Evolutionary conservation across 2,888 invertebrate species (phyloP).

Genomic region (Brachypalpus laphriformis): DNA sequence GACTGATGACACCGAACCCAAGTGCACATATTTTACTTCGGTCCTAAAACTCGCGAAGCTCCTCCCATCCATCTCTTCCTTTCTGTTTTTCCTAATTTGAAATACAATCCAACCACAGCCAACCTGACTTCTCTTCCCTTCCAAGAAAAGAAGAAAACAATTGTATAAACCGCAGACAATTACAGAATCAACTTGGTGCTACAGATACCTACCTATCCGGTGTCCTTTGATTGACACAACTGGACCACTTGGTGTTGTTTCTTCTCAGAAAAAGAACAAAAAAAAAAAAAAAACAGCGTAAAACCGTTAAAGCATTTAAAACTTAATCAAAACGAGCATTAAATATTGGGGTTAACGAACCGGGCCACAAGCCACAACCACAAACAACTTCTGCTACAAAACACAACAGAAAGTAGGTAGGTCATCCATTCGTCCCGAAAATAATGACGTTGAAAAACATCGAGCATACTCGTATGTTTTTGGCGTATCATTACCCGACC

Average conservation of each 20-base stretch:
- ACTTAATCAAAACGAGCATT: constrained; percentile 55
- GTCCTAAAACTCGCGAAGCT: no score
- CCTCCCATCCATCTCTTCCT: background rate
- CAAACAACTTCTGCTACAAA: background rate
- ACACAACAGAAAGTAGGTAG: constrained; percentile 50
- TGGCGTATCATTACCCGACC: constrained; percentile 56
- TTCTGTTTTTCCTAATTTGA: constrained; percentile 12
- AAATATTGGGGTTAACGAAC: constrained; percentile 68
- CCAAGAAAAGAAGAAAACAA: constrained; percentile 7
- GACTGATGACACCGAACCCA: constrained; percentile 29
- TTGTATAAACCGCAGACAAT: constrained; percentile 31
- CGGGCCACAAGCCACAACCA: constrained; percentile 56
- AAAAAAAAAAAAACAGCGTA: background rate
- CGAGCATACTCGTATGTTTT: constrained; percentile 18
- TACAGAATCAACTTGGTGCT: background rate
- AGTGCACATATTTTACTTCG: background rate
- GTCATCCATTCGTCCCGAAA: constrained; percentile 61
- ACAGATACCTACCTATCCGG: background rate
- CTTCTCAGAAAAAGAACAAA: background rate
- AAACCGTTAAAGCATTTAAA: constrained; percentile 52
- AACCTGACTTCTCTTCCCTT: constrained; percentile 1
- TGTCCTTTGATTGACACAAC: constrained; percentile 68
- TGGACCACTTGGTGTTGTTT: constrained; percentile 35
- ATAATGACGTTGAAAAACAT: constrained; percentile 64
- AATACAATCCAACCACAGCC: constrained; percentile 29